phyloP scores from a whole-genome alignment of 2,113 vertebrate species.

The Notarius quadriscutis region DNA sequence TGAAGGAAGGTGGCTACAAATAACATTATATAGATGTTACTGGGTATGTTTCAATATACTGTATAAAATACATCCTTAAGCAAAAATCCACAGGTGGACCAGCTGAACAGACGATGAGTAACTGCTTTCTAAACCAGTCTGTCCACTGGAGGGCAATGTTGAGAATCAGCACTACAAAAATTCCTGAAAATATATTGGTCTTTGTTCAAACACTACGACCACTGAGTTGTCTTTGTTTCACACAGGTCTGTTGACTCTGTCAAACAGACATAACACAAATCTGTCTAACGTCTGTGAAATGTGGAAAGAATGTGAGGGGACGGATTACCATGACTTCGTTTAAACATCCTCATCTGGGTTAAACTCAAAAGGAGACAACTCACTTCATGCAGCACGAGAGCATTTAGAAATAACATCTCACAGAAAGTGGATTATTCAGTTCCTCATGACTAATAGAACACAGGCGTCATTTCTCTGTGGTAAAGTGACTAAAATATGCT shows the following conservation, averaged over 20 bases:
- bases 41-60: neutral
- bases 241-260: slow-evolving; percentile 28
- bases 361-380: slow-evolving; percentile 1
- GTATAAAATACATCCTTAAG: neutral
- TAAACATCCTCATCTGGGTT: neutral
- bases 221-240: slow-evolving; percentile 39
- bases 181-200: slow-evolving; percentile 33
- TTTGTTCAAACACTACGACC: slow-evolving; percentile 51
- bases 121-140: neutral
- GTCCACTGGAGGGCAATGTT: slow-evolving; percentile 39
- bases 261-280: neutral
- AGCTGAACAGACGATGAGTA: neutral
- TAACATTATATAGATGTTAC: neutral
- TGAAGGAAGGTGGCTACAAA: neutral
- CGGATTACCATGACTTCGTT: neutral
- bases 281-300: neutral
- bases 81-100: slow-evolving; percentile 22
- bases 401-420: neutral
- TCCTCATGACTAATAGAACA: slow-evolving; percentile 38
- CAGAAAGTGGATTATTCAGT: slow-evolving; percentile 37
- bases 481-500: slow-evolving; percentile 9
- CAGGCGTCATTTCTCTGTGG: slow-evolving; percentile 18
- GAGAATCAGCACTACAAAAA: neutral
- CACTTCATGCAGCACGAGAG: neutral
- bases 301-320: neutral